phyloP scores from a whole-genome alignment of 2,113 vertebrate genomes.

The Sphyrna mokarran region DNA sequence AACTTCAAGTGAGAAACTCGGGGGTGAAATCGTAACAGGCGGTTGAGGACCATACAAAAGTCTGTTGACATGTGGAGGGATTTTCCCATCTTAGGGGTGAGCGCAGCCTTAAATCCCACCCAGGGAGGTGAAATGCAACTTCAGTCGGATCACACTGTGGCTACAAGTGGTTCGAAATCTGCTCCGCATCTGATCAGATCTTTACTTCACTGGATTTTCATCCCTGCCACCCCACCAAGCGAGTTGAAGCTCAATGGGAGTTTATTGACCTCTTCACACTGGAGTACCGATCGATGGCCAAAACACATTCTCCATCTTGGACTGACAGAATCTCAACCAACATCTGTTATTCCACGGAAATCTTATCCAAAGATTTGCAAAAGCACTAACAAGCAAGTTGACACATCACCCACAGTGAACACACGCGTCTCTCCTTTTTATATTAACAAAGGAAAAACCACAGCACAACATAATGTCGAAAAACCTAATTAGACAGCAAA shows the following conservation, averaged over 20 bases:
- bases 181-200: not conserved
- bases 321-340: not conserved
- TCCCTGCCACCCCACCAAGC: not conserved
- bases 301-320: not conserved
- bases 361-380: not conserved
- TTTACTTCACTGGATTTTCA: not conserved
- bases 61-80: no score
- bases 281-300: not conserved
- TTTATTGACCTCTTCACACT: not conserved
- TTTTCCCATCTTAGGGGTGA: no score
- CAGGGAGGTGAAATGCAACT: not conserved
- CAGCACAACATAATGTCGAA: not conserved
- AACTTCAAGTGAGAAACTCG: not conserved
- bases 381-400: conserved; percentile 24
- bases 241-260: not conserved
- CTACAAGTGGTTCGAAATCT: not conserved
- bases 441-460: not conserved
- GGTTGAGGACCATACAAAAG: no score
- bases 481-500: conserved; percentile 30
- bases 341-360: not conserved
- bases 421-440: not conserved
- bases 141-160: not conserved
- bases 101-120: not conserved
- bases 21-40: no score
- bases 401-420: conserved; percentile 22